Conservation (phyloP, 2,113 vertebrate genomes). For the Rattus rattus region DNA sequence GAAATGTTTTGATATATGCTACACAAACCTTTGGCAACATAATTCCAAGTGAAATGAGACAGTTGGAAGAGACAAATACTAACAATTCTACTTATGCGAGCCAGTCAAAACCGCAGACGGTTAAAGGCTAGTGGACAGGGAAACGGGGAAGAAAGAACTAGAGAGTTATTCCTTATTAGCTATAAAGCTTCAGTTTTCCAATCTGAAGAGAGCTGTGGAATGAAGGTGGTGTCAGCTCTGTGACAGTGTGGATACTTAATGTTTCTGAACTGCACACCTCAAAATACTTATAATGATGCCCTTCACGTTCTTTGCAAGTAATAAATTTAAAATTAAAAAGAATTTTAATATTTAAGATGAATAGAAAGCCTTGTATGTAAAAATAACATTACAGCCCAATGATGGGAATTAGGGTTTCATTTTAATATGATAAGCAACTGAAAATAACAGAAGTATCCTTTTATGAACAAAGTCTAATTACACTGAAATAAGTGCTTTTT, state of each 20-base stretch:
- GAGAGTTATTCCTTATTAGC: background rate
- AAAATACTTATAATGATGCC: background rate
- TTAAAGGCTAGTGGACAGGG: background rate
- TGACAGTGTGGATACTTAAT: background rate
- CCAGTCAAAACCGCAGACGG: background rate
- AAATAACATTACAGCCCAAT: slow-evolving; percentile 26
- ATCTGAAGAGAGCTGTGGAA: background rate
- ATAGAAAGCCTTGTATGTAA: background rate
- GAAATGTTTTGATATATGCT: background rate
- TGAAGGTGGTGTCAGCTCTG: background rate
- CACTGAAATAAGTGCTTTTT: slow-evolving; percentile 30
- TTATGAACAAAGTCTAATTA: slow-evolving; percentile 2
- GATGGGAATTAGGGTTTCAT: background rate
- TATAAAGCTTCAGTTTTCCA: background rate
- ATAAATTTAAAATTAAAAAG: background rate
- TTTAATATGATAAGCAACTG: slow-evolving; percentile 47
- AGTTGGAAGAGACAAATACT: background rate
- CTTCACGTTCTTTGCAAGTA: background rate
- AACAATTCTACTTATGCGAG: background rate
- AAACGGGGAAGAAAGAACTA: no score
- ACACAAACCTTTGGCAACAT: background rate
- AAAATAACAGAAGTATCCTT: slow-evolving; percentile 29
- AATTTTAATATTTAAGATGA: background rate
- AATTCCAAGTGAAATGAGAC: slow-evolving; percentile 6
- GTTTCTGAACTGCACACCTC: background rate